Evolutionary conservation across 2,113 vertebrate species (phyloP), one percentile per base, ranked within the genome.

Genomic region (Gymnorhina tibicen): DNA sequence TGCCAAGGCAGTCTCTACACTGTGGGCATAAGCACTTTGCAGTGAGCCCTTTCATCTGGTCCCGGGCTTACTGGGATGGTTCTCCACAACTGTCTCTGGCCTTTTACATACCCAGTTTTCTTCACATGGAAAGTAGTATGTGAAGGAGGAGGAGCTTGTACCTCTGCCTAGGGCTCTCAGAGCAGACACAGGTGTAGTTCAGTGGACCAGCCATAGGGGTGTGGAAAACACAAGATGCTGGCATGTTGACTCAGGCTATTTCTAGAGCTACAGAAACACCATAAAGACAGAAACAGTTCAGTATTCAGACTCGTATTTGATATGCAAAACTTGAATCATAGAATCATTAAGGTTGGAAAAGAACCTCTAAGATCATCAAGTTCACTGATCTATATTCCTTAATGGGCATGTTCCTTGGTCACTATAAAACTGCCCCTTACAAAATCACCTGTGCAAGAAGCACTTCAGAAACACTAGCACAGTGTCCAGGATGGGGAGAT

Each of bases 181-280:
- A 59, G 44, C 24, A 87, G 77, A 55, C 32, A 26, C 52, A 50
- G 74, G 22, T 15, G 1, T 17, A 17, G 27, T 18, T 78, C n/a
- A 73, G 30, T 2, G 0, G 27, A 47, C 20, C 35, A 44, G 67
- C 55, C 56, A 44, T 17, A 10, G 35, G 46, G 56, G 11, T 6
- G 3, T 1, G 1, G 73, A 41, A 35, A n/a, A 28, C 15, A 14
- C 0, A 1, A 39, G 81, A 26, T 33, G 33, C 35, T 79, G 56
- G 11, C 1, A 0, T 66, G 20, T 52, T 74, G 33, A n/a, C 56
- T 74, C 27, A 41, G 70, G 30, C n/a, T 94, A 46, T 50, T 86
- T 75, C 41, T 75, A 52, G 35, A 74, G 46, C 67, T 60, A 27
- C 35, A 69, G 76, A 72, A 76, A 42, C 42, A 47, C 22, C 10